Base-by-base conservation (phyloP, 2,797 vertebrate genomes). In the Acanthurus tractus region DNA sequence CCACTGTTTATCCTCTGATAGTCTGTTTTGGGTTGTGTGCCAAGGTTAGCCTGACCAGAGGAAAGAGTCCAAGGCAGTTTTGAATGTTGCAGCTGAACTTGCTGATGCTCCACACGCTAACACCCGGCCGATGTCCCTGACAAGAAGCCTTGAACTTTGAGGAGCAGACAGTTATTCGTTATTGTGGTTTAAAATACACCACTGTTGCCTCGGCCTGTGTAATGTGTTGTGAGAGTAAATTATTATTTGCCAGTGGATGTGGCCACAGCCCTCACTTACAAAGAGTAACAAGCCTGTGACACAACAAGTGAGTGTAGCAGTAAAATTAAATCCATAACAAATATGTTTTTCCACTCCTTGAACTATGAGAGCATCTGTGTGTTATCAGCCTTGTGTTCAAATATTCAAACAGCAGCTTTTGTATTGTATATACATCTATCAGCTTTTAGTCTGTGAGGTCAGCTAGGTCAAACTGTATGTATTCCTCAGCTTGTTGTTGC, bases 1-100 rank as follows among this genome's bases (percentile, higher is more conserved):
- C n/a, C 25, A 48, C 44, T 63, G 73, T 88, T 89, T 86, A 77
- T 85, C 81, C 85, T 86, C 80, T 76, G 90, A 91, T 90, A 91
- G 76, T 11, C 5, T 34, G 65, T 74, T 85, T 85, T 90, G 65
- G 84, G 53, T 79, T 55, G 69, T 59, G 62, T 55, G 84, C 64
- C 84, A 85, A 55, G 87, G 90, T 91, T 89, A 87, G 74, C 45
- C 46, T 80, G 90, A 93, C 87, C 86, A 40, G 45, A 73, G 40
- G 63, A 59, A 54, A 64, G 46, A 65, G 63, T 1, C 80, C 82
- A 86, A 78, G 78, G 86, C 65, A 57, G 66, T 48, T 52, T 29
- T 56, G 75, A 70, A 49, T 56, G 6, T 34, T 67, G 62, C 57
- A 70, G 62, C 40, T 18, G 25, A 29, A 53, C 23, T 23, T 45